A percentile compares a stretch with the other conserved stretches of the same genome.
Conservation (phyloP, 2,797 vertebrate genomes). For the Tadarida brasiliensis region DNA sequence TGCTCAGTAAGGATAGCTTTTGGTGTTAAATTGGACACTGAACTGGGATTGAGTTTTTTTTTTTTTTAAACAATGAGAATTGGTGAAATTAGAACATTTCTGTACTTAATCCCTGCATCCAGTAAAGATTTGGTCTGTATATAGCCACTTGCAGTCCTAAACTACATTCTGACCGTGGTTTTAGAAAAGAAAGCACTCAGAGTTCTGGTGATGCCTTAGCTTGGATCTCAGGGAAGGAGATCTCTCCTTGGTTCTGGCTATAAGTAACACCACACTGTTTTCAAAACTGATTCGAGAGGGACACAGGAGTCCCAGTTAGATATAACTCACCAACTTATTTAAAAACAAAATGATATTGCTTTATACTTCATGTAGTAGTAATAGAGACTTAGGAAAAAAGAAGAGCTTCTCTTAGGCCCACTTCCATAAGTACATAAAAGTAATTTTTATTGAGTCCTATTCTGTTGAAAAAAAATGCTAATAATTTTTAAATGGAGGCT, state of each 20-base stretch:
- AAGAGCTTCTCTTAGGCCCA: background rate
- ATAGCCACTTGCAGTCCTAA: background rate
- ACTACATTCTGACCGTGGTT: background rate
- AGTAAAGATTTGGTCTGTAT: background rate
- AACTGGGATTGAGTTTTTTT: background rate
- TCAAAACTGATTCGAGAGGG: background rate
- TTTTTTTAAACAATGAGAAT: slow-evolving; percentile 16
- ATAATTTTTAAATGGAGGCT: background rate
- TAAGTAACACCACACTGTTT: background rate
- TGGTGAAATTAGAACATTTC: slow-evolving; percentile 10
- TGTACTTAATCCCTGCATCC: background rate
- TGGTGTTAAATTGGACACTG: slow-evolving; percentile 3
- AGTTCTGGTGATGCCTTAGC: background rate
- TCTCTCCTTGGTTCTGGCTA: background rate
- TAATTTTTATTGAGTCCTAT: background rate
- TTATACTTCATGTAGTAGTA: background rate
- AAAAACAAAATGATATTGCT: background rate
- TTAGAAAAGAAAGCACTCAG: slow-evolving; percentile 11
- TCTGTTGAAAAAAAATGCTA: background rate
- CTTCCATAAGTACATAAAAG: background rate
- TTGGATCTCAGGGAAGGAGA: background rate
- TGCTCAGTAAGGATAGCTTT: slow-evolving; percentile 13
- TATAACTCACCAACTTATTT: background rate
- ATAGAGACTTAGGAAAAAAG: background rate
- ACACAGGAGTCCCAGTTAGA: background rate